Evolutionary conservation across 2,797 vertebrate species (phyloP).

Genomic region (Gallinago nigripennis): DNA sequence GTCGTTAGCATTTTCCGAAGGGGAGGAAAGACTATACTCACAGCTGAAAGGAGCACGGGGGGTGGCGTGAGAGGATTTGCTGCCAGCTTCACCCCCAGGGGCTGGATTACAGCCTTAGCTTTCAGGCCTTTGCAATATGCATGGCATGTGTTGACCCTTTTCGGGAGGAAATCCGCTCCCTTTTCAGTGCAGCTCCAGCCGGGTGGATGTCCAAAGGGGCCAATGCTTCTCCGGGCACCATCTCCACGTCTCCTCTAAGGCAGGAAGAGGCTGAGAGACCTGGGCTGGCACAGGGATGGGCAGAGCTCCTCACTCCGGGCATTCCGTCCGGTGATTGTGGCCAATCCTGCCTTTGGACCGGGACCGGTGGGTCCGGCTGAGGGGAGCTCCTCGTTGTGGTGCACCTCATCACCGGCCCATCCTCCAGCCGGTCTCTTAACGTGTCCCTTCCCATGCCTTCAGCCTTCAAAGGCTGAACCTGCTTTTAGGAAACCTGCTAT

Average conservation of each 20-base stretch:
- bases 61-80: constrained; percentile 41
- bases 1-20: constrained; percentile 48
- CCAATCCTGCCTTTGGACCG: not conserved
- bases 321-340: not conserved
- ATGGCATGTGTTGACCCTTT: constrained; percentile 23
- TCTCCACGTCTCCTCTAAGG: not conserved
- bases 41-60: not conserved
- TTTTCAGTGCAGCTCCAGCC: not conserved
- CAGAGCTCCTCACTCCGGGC: not conserved
- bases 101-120: constrained; percentile 53
- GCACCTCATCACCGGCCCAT: fast-evolving
- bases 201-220: not conserved
- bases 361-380: not conserved
- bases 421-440: not conserved
- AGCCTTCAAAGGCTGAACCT: not conserved
- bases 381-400: not conserved
- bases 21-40: constrained; percentile 47
- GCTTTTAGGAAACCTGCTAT: not conserved
- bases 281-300: not conserved
- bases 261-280: not conserved
- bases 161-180: not conserved
- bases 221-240: fast-evolving
- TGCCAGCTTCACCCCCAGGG: not conserved
- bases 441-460: not conserved
- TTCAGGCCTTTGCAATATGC: constrained; percentile 66